Evolutionary conservation across 2,888 invertebrate genomes (phyloP).

Genomic region (Caenorhabditis becei): DNA sequence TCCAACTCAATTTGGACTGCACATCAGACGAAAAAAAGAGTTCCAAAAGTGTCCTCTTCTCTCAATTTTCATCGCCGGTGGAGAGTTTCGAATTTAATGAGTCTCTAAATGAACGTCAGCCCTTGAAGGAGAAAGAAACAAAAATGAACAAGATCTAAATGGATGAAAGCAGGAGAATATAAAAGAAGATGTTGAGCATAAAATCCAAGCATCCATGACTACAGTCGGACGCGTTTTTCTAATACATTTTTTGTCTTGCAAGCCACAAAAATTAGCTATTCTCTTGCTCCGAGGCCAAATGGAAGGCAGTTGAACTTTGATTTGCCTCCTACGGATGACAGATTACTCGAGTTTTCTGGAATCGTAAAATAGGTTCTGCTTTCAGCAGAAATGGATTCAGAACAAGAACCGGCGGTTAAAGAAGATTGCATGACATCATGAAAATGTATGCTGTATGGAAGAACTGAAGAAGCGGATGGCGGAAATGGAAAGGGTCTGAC

Average conservation of each 20-base stretch:
- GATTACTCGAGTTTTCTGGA: no score
- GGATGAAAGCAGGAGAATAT: neutral
- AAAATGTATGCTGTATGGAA: neutral
- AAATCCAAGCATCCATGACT: constrained; percentile 10
- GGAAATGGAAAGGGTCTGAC: neutral
- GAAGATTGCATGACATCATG: constrained; percentile 6
- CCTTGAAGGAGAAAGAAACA: constrained; percentile 12
- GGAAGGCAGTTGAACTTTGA: neutral
- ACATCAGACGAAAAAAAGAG: constrained; percentile 34
- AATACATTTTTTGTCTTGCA: neutral
- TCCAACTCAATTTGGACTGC: constrained; percentile 47
- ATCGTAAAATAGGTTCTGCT: no score
- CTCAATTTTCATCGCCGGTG: constrained; percentile 10
- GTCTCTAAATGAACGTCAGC: constrained; percentile 36
- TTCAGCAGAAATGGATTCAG: neutral
- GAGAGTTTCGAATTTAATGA: constrained; percentile 51
- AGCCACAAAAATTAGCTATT: no score
- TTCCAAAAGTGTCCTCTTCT: constrained; percentile 7
- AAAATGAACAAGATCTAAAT: neutral
- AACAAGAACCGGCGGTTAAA: neutral
- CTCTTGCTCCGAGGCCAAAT: no score
- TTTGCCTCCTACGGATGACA: neutral
- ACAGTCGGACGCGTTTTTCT: neutral
- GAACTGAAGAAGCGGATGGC: neutral
- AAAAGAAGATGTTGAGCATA: neutral